These are phyloP conservation scores for Xylota sylvarum DNA, from an alignment of 2,888 invertebrate genomes.

Conservation along the genomic window DNA sequence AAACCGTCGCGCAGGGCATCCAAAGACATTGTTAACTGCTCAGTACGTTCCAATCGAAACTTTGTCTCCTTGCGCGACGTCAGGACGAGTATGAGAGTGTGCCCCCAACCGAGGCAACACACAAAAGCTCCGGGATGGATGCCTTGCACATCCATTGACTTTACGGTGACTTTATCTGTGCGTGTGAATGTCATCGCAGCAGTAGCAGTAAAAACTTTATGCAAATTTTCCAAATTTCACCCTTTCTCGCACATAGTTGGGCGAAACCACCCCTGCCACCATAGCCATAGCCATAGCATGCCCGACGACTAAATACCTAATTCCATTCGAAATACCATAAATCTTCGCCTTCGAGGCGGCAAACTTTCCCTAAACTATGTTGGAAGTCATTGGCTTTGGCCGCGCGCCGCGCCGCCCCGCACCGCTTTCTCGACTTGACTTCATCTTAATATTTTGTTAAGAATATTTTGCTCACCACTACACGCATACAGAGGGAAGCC, in stretches of 20 bases:
- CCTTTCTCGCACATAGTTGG: not conserved
- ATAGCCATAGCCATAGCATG: conserved; percentile 5
- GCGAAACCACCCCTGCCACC: not conserved
- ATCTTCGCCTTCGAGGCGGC: conserved; percentile 60
- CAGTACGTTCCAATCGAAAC: conserved; percentile 68
- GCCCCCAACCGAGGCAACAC: not conserved
- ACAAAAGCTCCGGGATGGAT: conserved; percentile 17
- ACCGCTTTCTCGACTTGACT: not conserved
- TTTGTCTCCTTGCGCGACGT: conserved; percentile 37
- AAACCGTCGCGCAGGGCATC: conserved; percentile 44
- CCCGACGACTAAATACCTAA: conserved; percentile 59
- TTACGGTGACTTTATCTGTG: conserved; percentile 16
- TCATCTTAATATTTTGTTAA: conserved; percentile 37
- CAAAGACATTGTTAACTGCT: conserved; percentile 57
- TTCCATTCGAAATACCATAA: conserved; percentile 50
- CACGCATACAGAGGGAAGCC: not conserved
- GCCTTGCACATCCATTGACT: not conserved
- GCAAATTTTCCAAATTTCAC: conserved; percentile 45
- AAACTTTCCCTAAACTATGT: conserved; percentile 66
- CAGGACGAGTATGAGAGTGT: conserved; percentile 4
- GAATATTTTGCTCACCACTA: conserved; percentile 22
- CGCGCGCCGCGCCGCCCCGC: conserved; percentile 8
- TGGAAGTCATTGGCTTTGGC: conserved; percentile 55
- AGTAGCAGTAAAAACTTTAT: conserved; percentile 51
- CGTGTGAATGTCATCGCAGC: conserved; percentile 13